These are phyloP conservation scores for Drosophila gaucha DNA, from an alignment of 2,888 invertebrate genomes.

Conservation along the genomic window DNA sequence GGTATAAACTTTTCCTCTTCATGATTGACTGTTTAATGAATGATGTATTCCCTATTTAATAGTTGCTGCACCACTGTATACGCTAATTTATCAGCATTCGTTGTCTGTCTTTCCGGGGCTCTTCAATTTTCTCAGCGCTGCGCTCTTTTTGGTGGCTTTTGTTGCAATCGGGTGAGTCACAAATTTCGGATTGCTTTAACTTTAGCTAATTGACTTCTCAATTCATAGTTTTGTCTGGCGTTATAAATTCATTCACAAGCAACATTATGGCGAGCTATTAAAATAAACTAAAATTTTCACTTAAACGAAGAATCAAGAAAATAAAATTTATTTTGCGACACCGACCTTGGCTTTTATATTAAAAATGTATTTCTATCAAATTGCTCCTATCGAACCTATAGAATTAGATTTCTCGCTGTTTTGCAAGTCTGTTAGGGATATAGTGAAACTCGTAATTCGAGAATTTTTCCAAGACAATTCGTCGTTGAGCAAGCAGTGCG, in stretches of 20 bases:
- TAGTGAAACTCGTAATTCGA: too few species aligned
- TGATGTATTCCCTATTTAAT: neutral
- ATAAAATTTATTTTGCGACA: too few species aligned
- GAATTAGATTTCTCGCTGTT: too few species aligned
- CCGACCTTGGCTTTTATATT: too few species aligned
- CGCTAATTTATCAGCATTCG: constrained; percentile 87
- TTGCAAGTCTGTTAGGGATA: too few species aligned
- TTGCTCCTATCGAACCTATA: too few species aligned
- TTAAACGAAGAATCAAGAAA: neutral
- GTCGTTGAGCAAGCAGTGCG: constrained; percentile 16
- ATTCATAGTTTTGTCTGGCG: constrained; percentile 71
- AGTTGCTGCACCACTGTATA: constrained; percentile 88
- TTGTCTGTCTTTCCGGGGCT: constrained; percentile 86
- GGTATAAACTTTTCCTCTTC: constrained; percentile 27
- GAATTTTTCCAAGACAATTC: too few species aligned
- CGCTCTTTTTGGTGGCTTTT: constrained; percentile 82
- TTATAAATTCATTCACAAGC: constrained; percentile 65
- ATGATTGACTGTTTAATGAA: neutral
- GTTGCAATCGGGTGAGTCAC: constrained; percentile 75
- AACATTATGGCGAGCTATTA: constrained; percentile 69
- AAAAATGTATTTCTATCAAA: too few species aligned
- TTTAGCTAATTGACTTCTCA: neutral
- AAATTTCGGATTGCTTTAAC: neutral
- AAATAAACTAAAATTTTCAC: constrained; percentile 49
- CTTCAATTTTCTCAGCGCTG: constrained; percentile 86